Conservation (phyloP, 2,888 invertebrate genomes). For the Sthenelais limicola region DNA sequence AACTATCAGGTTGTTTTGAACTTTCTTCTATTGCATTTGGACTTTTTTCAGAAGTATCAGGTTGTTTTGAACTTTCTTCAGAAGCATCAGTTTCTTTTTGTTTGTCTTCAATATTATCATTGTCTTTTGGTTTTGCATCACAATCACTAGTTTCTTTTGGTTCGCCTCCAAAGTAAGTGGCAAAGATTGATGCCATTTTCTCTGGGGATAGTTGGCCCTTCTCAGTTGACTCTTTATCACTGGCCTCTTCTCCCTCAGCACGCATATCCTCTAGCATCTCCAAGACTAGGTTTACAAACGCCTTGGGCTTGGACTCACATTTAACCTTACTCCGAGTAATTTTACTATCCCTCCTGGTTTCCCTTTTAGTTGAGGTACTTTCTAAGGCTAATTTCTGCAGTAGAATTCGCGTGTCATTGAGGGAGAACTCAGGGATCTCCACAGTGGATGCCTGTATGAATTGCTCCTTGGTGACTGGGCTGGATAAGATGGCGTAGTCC, state of each 20-base stretch:
- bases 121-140: neutral
- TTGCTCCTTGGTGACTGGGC: neutral
- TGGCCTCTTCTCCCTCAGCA: neutral
- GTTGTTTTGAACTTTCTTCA: neutral
- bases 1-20: neutral
- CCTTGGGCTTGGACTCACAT: too few species aligned
- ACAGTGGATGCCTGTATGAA: neutral
- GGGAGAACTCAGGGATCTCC: neutral
- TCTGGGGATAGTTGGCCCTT: too few species aligned
- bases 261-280: slow-evolving; percentile 1
- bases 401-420: too few species aligned
- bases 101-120: neutral
- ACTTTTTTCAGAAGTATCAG: neutral
- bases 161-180: slow-evolving; percentile 1
- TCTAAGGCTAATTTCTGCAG: too few species aligned
- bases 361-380: slow-evolving; percentile 5
- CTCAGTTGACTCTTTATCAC: neutral
- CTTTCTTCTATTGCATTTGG: neutral
- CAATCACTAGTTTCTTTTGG: neutral
- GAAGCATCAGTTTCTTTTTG: neutral
- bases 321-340: too few species aligned
- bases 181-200: too few species aligned
- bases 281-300: neutral
- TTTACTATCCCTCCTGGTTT: too few species aligned
- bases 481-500: neutral